Conservation (phyloP, 2,113 vertebrate genomes). For the Furnarius figulus region DNA sequence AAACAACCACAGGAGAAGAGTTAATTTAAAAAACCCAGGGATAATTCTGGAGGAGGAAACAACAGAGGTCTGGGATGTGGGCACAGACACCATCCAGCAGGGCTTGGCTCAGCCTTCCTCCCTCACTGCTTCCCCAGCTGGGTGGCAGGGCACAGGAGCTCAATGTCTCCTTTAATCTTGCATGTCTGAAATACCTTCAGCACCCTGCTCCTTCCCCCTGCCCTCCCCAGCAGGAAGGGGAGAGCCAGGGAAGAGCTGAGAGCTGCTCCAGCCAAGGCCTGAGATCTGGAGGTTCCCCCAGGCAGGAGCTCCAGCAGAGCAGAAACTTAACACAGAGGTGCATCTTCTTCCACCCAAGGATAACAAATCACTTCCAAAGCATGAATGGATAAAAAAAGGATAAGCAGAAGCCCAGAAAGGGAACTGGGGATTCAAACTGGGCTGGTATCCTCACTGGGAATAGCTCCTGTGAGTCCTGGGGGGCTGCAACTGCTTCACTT, state of each 20-base stretch:
- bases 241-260: neutral
- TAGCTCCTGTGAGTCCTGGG: neutral
- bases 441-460: neutral
- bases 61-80: neutral
- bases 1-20: neutral
- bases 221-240: neutral
- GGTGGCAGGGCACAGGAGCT: neutral
- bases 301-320: neutral
- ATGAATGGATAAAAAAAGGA: neutral
- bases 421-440: neutral
- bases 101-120: neutral
- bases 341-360: neutral
- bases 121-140: neutral
- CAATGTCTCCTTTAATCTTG: neutral
- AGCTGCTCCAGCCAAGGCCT: neutral
- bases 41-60: neutral
- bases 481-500: neutral
- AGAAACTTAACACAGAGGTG: neutral
- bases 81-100: neutral
- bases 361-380: neutral
- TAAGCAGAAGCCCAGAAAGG: neutral
- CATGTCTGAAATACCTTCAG: neutral
- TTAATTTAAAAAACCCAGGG: neutral
- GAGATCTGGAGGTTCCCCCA: neutral
- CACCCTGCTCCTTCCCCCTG: neutral